Evolutionary conservation across 53 echinoderm and acorn worm genomes (phyloP), one percentile per base, ranked within the genome.

Genomic region (Henricia sp.): DNA sequence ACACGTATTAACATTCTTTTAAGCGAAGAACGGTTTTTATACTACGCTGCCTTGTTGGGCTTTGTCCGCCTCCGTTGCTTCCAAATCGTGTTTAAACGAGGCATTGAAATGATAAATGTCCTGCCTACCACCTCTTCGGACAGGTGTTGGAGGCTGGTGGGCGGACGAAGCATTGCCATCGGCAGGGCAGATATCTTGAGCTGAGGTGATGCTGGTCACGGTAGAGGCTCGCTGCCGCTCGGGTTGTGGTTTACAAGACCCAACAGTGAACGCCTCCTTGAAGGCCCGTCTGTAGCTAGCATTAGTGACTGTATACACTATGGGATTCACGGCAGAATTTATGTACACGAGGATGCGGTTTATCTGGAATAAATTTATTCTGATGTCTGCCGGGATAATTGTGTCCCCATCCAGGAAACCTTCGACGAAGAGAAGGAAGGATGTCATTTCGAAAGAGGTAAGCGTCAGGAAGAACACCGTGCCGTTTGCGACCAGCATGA

Each of bases 261-360:
- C 27, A 3, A 36, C 57, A 12, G 23, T 35, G 50, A 80, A 80
- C 19, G 80, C 65, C 46, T 20, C 40, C 48, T 6, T 46, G 21
- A 80, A 80, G 0, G 80, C 80, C 36, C 50, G 80, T 21, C 80
- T 60, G 50, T 80, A 80, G 8, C 80, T 17, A 4, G 80, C 64
- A 50, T 80, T 80, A 10, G 80, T 64, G 4, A 80, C 25, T 16
- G 80, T 80, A 24, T 80, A 80, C 33, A 80, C 80, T 33, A 80
- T 14, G 23, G 80, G 80, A 42, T 80, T 80, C 35, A 80, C 64
- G 50, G 63, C 80, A 13, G 80, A 80, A 64, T 80, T 80, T 11
- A 64, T 19, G 80, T 80, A 80, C 43, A 80, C 29, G n/a, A 80
- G 48, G 10, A 80, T 62, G 37, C 80, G 80, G 80, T 80, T 80